These are phyloP conservation scores for Meloidogyne exigua DNA, from an alignment of 1,140 invertebrate species.

Conservation along the genomic window DNA sequence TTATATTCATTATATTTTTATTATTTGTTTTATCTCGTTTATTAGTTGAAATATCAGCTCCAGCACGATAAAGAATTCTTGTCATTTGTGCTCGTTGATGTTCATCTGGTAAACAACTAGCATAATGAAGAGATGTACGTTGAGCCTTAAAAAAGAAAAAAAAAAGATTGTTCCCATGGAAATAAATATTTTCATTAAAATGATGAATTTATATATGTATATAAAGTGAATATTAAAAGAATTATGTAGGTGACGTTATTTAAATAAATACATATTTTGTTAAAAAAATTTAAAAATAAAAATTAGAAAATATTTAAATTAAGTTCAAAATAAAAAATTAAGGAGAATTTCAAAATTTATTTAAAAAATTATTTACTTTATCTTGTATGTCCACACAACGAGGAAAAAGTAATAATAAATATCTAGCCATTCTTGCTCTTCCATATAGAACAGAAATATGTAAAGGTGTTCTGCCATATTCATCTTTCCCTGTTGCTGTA, in stretches of 20 bases:
- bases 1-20: neutral
- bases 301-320: too few species aligned
- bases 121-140: constrained; percentile 32
- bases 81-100: constrained; percentile 25
- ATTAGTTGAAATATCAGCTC: constrained; percentile 16
- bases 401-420: constrained; percentile 50
- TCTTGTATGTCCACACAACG: constrained; percentile 45
- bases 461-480: constrained; percentile 73
- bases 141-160: constrained; percentile 19
- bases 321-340: too few species aligned
- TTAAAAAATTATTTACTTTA: constrained; percentile 15
- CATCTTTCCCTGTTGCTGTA: constrained; percentile 80
- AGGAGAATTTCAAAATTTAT: neutral
- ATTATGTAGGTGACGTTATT: neutral
- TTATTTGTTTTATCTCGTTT: neutral
- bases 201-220: too few species aligned
- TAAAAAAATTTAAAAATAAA: neutral
- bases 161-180: constrained; percentile 14
- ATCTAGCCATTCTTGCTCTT: constrained; percentile 37
- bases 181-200: constrained; percentile 3
- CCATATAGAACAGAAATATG: constrained; percentile 79
- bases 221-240: too few species aligned
- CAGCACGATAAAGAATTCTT: constrained; percentile 27
- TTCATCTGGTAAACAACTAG: constrained; percentile 21
- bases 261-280: neutral